Evolutionary conservation across 2,113 vertebrate species (phyloP), one percentile per base, ranked within the genome.

Genomic region (Acanthisitta chloris): DNA sequence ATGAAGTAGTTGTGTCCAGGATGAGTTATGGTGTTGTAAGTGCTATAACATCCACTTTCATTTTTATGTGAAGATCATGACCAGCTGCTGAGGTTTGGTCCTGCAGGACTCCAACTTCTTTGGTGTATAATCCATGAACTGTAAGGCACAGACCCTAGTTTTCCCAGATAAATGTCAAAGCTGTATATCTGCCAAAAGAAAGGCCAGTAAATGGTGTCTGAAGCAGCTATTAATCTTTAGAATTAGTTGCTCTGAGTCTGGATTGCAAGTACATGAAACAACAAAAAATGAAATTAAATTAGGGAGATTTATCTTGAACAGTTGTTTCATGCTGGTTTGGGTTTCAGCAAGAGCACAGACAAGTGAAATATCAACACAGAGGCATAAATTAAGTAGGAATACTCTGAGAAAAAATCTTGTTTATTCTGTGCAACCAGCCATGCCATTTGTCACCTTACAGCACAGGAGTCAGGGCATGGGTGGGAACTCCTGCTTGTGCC

Each of bases 181-280:
- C 86, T 67, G 48, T 90, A 31, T 48, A 71, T 71, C 65, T 94
- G 59, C 72, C 79, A 48, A 90, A 71, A 84, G 55, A 81, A 88
- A 88, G 52, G 51, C 55, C 40, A 55, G 51, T 51, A 74, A 92
- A 52, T 74, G 40, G n/a, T 81, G 78, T 52, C 81, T 92, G 73
- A 70, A 70, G 46, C 20, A 78, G 36, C 34, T 33, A 65, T 94
- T 70, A 49, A 93, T 96, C 87, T 87, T 57, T 8, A 70, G 70
- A 94, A 96, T 91, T 85, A 90, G 69, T 82, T 69, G 40, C 42
- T 95, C 62, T 33, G 61, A 79, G 69, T 81, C 70, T 49, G 52
- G 77, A 66, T 78, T 91, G 52, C 61, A 55, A 81, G 21, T 76
- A 9, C 17, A 67, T 33, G 84, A 89, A 94, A 88, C 64, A 85